phyloP scores from a whole-genome alignment of 2,888 invertebrate genomes.

The Stenurella melanura region DNA sequence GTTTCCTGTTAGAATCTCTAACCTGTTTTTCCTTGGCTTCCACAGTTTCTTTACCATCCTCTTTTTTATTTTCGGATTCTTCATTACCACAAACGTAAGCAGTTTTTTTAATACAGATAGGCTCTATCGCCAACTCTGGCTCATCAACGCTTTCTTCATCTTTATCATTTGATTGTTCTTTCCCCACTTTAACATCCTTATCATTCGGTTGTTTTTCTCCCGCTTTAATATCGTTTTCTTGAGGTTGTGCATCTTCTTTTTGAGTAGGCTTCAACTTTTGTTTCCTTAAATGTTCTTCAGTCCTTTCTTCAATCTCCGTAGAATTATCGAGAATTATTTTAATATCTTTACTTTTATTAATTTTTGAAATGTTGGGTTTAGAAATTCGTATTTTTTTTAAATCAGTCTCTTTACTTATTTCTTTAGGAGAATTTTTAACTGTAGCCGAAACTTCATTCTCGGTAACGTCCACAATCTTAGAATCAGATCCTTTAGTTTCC shows the following conservation, averaged over 20 bases:
- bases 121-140: slow-evolving; percentile 49
- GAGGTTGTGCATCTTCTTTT: background rate
- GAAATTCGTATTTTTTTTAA: slow-evolving; percentile 6
- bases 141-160: slow-evolving; percentile 17
- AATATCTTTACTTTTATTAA: background rate
- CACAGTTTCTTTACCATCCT: background rate
- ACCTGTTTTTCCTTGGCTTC: background rate
- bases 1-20: background rate
- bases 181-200: slow-evolving; percentile 5
- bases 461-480: background rate
- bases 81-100: slow-evolving; percentile 57
- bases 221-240: slow-evolving; percentile 22
- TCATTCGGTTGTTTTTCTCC: slow-evolving; percentile 14
- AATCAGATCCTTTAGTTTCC: slow-evolving; percentile 1
- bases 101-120: slow-evolving; percentile 56
- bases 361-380: background rate
- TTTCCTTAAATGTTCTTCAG: background rate
- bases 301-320: background rate
- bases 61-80: slow-evolving; percentile 18
- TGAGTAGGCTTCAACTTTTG: background rate
- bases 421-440: background rate
- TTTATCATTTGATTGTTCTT: slow-evolving; percentile 18
- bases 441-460: background rate
- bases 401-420: slow-evolving; percentile 18
- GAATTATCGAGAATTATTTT: background rate